Percentiles rank a stretch among this genome's conserved stretches.
Evolutionary conservation across 2,113 vertebrate species (phyloP).

Genomic region (Corythornis cristatus): DNA sequence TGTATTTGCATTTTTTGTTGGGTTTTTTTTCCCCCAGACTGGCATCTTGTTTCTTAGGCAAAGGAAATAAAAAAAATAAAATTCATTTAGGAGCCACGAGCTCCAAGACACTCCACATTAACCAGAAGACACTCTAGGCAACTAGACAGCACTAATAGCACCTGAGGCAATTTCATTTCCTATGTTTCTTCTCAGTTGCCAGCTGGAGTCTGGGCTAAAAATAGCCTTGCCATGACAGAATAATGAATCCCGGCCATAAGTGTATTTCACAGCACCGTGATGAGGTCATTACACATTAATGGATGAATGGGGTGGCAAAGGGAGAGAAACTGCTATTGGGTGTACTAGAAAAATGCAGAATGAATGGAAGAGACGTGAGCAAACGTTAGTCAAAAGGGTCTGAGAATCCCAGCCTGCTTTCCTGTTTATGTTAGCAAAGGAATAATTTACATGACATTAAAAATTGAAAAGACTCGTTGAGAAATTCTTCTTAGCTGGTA

Average conservation of each 20-base stretch:
- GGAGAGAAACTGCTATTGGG: constrained; percentile 1
- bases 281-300: constrained; percentile 52
- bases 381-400: constrained; percentile 16
- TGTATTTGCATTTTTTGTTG: not conserved
- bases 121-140: constrained; percentile 48
- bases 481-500: constrained; percentile 19
- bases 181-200: constrained; percentile 33
- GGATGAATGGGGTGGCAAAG: constrained; percentile 8
- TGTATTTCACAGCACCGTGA: not conserved
- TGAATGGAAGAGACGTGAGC: not conserved
- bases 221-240: constrained; percentile 41
- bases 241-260: constrained; percentile 49
- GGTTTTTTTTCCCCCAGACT: not conserved
- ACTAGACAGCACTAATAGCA: constrained; percentile 60
- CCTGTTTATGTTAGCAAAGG: constrained; percentile 20
- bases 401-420: constrained; percentile 36
- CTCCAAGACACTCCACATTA: constrained; percentile 36
- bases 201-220: constrained; percentile 57
- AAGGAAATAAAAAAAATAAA: not conserved
- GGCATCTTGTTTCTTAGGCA: not conserved
- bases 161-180: constrained; percentile 33
- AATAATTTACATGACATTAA: constrained; percentile 54
- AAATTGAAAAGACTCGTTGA: constrained; percentile 51
- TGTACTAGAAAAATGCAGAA: not conserved
- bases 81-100: constrained; percentile 30